Conservation (phyloP, 2,113 vertebrate genomes). For the Synchiropus splendidus region DNA sequence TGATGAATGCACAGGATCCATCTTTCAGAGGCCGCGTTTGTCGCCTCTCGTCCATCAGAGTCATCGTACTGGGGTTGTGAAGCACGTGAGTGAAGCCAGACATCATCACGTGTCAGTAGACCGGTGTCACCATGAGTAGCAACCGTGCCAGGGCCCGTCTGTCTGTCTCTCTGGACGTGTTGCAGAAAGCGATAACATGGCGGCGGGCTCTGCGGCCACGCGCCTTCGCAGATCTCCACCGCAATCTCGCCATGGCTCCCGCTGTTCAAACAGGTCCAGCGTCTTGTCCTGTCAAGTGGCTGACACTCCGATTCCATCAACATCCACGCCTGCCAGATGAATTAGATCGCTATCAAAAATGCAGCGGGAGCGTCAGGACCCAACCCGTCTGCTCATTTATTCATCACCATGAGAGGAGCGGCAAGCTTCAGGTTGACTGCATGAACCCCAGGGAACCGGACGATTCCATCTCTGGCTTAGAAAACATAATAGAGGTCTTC, state of each 20-base stretch:
- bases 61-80: slow-evolving; percentile 47
- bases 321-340: slow-evolving; percentile 70
- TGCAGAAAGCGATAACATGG: slow-evolving; percentile 41
- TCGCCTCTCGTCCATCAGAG: slow-evolving; percentile 37
- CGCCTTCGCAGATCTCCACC: slow-evolving; percentile 54
- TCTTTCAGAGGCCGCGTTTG: slow-evolving; percentile 13
- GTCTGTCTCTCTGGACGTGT: slow-evolving; percentile 48
- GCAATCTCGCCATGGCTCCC: slow-evolving; percentile 49
- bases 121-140: slow-evolving; percentile 41
- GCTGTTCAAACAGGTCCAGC: slow-evolving; percentile 66
- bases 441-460: slow-evolving; percentile 32
- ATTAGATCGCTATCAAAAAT: slow-evolving; percentile 77
- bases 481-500: slow-evolving; percentile 41
- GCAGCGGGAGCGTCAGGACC: slow-evolving; percentile 67
- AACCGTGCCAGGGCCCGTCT: slow-evolving; percentile 18
- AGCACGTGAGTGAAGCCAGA: slow-evolving; percentile 45
- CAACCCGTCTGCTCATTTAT: slow-evolving; percentile 70
- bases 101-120: slow-evolving; percentile 36
- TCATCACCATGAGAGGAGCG: slow-evolving; percentile 55
- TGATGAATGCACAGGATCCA: too few relatives aligned
- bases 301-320: slow-evolving; percentile 76
- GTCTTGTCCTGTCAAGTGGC: slow-evolving; percentile 73
- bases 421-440: slow-evolving; percentile 46
- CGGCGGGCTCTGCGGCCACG: slow-evolving; percentile 22
- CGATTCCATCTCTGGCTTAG: slow-evolving; percentile 33